Evolutionary conservation across 2,888 invertebrate genomes (phyloP).

Genomic region (Eupithecia insigniata): DNA sequence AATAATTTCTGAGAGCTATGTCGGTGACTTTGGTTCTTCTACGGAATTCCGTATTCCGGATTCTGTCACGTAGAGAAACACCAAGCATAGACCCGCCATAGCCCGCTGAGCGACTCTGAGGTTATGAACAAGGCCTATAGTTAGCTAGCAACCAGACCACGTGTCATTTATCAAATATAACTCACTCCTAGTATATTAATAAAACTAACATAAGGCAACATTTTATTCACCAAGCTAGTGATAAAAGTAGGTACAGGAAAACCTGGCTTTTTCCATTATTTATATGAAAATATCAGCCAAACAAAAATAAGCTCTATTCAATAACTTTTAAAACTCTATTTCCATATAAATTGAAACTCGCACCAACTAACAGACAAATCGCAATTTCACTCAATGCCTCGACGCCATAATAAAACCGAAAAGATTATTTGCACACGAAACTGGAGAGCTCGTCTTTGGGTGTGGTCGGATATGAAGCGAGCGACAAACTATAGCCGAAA

Average conservation of each 20-base stretch:
- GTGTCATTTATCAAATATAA: too few relatives aligned
- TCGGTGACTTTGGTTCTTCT: too few relatives aligned
- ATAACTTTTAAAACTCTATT: conserved; percentile 8
- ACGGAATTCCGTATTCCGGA: too few relatives aligned
- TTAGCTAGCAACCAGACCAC: too few relatives aligned
- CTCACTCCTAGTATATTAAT: too few relatives aligned
- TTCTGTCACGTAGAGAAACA: too few relatives aligned
- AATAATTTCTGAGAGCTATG: too few relatives aligned
- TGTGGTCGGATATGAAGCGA: conserved; percentile 22
- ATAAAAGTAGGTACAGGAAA: neutral
- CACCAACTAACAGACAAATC: conserved; percentile 40
- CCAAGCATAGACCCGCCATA: too few relatives aligned
- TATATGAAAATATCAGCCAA: neutral
- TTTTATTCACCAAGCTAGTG: neutral
- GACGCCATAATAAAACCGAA: conserved; percentile 46
- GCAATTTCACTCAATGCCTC: conserved; percentile 41
- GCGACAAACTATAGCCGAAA: neutral
- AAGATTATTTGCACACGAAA: conserved; percentile 50
- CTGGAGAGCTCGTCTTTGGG: conserved; percentile 36
- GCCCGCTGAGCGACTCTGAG: too few relatives aligned
- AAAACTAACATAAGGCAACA: neutral
- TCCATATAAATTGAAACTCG: conserved; percentile 19
- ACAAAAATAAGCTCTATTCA: neutral
- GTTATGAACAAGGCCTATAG: too few relatives aligned
- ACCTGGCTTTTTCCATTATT: neutral